Evolutionary conservation across 2,797 vertebrate genomes (phyloP), one percentile per base, ranked within the genome.

Genomic region (Presbytis comata): DNA sequence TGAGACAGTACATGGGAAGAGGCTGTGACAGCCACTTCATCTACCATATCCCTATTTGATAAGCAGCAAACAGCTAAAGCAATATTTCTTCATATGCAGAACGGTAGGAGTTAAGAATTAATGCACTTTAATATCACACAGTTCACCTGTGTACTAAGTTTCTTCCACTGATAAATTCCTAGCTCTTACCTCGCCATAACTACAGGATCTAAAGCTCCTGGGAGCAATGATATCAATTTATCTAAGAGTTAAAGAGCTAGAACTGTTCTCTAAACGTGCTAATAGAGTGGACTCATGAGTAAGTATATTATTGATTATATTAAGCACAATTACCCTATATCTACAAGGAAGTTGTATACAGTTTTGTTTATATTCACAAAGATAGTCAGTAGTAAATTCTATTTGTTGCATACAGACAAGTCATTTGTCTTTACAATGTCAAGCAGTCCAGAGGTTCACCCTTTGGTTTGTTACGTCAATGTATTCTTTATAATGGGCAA

Each of bases 211-310:
- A 91, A 96, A 57, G 6, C 44, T 92, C 39, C 17, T 84, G 86
- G n/a, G 64, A 94, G 67, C 30, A 94, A 55, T 93, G 39, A 91
- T 74, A 88, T 36, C 55, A 50, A 84, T 75, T 79, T 94, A 82
- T 28, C 57, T 91, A 44, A 88, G 11, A 94, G 6, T 76, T 84
- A 93, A 67, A 80, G 44, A 70, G 17, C 83, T 2, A 89, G 33
- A 96, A 81, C 26, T 88, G 16, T 74, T 96, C 44, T 95, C 80
- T 82, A 94, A 98, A 74, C 28, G 90, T 89, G 39, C 53, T 89
- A 85, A 94, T 16, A 78, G 30, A 94, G 21, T 13, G 26, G 41
- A 88, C 53, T 85, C 84, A 74, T 78, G 17, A 85, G 24, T 80
- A 91, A 95, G 72, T 82, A n/a, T 87, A 85, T n/a, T 53, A 80